Evolutionary conservation across 2,113 vertebrate species (phyloP), one percentile per base, ranked within the genome.

Genomic region (Ophiodon elongatus): DNA sequence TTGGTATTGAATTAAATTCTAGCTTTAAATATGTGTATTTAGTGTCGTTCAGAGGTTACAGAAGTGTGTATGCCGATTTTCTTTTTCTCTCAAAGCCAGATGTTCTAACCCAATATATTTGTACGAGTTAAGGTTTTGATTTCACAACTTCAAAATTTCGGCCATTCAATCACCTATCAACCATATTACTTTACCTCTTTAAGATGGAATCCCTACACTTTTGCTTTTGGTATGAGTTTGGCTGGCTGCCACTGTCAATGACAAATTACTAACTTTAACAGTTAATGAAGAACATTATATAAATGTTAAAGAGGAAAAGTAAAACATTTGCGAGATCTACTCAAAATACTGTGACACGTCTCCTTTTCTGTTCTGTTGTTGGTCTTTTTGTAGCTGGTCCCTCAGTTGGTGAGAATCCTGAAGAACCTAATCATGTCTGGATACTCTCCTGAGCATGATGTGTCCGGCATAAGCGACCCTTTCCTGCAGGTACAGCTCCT

Each of bases 371-470:
- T 85, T 83, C 52, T 95, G 82, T 93, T 85, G 89, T 88, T 85
- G 33, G 14, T 84, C 11, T 95, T 88, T 94, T 93, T 93, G 10
- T 96, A 99, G 98, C 96, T 99, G 87, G 98, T 99, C 91, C 98
- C 98, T 88, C 98, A 99, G 65, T 96, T 99, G 95, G 98, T 99
- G 94, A 97, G 98, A 95, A 99, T 99, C 94, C 94, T 99, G 94
- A 99, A 99, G 96, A 99, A 99, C 93, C 96, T 99, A 90, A 99
- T 99, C 92, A 99, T 99, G 98, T 99, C 98, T 86, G 98, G 98
- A 84, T 99, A 99, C 91, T 99, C 98, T 92, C 98, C 98, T 92
- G 98, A 99, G 87, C 98, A 99, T 91, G 98, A 99, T 76, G 98
- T 99, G 91, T 99, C 98, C 68, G 98, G 98, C 93, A 99, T 99